Percentiles rank a stretch among this genome's conserved stretches.
These are phyloP conservation scores for Hyles lineata DNA, from an alignment of 2,888 invertebrate genomes.

Conservation along the genomic window DNA sequence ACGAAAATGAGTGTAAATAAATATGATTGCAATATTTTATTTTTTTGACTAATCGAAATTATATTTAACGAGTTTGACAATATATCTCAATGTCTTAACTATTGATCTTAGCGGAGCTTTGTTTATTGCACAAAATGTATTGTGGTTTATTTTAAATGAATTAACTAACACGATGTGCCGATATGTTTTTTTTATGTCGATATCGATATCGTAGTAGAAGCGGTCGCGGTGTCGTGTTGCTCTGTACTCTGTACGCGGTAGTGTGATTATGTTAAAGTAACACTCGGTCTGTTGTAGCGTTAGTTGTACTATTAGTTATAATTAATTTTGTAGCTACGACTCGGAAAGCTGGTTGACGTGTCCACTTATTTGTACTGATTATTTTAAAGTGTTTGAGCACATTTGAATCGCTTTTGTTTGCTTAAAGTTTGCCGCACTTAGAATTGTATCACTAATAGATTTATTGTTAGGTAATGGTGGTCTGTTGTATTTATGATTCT, in stretches of 20 bases:
- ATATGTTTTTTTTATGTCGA: not conserved
- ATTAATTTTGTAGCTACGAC: constrained; percentile 60
- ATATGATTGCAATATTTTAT: constrained; percentile 35
- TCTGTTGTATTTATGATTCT: constrained; percentile 24
- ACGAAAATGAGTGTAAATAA: constrained; percentile 38
- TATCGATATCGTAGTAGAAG: not conserved
- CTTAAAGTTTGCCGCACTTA: constrained; percentile 21
- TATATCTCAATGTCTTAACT: constrained; percentile 44
- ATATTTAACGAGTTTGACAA: constrained; percentile 46
- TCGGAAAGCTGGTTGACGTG: constrained; percentile 80
- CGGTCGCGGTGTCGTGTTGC: constrained; percentile 15
- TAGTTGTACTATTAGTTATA: constrained; percentile 64
- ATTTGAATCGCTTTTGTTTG: constrained; percentile 6
- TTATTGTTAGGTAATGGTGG: not conserved
- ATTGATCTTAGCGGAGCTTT: constrained; percentile 50
- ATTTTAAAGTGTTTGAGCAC: constrained; percentile 20
- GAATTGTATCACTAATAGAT: constrained; percentile 12
- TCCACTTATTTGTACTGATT: constrained; percentile 64
- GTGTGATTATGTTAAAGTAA: constrained; percentile 42
- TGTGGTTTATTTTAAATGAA: constrained; percentile 30
- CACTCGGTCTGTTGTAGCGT: constrained; percentile 61
- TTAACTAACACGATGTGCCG: constrained; percentile 19
- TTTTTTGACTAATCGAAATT: constrained; percentile 39
- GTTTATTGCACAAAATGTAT: constrained; percentile 45
- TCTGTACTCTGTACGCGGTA: not conserved